These are phyloP conservation scores for Kryptolebias marmoratus DNA, from an alignment of 2,113 vertebrate genomes.

Conservation along the genomic window DNA sequence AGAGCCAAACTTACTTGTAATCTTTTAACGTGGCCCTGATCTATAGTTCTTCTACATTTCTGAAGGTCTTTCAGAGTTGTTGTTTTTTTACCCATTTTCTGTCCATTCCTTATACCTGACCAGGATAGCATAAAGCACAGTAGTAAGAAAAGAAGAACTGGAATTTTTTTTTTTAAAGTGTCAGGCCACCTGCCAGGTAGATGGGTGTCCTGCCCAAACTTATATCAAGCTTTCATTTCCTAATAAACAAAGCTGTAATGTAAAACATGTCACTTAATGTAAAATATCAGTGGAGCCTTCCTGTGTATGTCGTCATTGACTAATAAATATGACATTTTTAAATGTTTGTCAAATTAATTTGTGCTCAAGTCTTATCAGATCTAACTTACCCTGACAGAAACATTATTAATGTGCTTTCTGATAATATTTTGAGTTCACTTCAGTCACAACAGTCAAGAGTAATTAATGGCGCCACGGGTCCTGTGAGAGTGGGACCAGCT, in stretches of 20 bases:
- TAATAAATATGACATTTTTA: not conserved
- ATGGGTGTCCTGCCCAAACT: not conserved
- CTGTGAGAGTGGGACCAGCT: conserved; percentile 69
- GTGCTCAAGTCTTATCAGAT: conserved; percentile 12
- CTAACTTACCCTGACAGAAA: conserved; percentile 13
- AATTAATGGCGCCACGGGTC: conserved; percentile 72
- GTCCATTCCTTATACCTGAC: no score
- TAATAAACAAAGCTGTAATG: conserved; percentile 15
- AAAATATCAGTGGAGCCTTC: not conserved
- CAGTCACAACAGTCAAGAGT: conserved; percentile 16
- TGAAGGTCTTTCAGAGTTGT: no score
- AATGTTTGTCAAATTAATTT: conserved; percentile 14
- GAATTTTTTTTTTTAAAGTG: no score
- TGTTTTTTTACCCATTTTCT: no score
- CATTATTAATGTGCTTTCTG: conserved; percentile 33
- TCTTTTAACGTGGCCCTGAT: no score
- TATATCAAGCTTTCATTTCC: not conserved
- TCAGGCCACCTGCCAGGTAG: no score
- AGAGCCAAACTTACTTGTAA: no score
- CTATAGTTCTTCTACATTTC: no score
- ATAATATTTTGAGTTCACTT: conserved; percentile 31
- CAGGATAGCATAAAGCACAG: no score
- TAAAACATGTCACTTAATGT: not conserved
- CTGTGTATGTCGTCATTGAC: not conserved
- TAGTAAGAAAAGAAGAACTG: no score